Percentiles rank a stretch among this genome's conserved stretches.
These are phyloP conservation scores for Euproctis similis DNA, from an alignment of 2,888 invertebrate genomes.

Conservation along the genomic window DNA sequence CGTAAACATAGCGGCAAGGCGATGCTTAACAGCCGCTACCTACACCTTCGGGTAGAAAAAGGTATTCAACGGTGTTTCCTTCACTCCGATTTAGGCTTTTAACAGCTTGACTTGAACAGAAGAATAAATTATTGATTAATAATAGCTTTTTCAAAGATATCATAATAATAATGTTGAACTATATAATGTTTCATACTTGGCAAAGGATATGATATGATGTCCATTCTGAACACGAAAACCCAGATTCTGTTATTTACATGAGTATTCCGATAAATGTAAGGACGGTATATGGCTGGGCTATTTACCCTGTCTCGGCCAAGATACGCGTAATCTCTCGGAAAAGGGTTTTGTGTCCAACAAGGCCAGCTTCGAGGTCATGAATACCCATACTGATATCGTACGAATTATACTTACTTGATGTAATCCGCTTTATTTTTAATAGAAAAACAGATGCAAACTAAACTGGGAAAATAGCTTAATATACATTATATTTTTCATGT, in stretches of 20 bases:
- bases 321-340: conserved; percentile 62
- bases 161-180: conserved; percentile 26
- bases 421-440: conserved; percentile 16
- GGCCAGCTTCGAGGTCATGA: conserved; percentile 24
- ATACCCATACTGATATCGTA: conserved; percentile 18
- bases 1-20: too few relatives aligned
- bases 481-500: too few relatives aligned
- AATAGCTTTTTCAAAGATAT: too few relatives aligned
- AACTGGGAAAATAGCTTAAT: too few relatives aligned
- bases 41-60: too few relatives aligned
- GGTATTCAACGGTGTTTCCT: too few relatives aligned
- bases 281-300: conserved; percentile 35
- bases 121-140: too few relatives aligned
- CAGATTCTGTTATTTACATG: conserved; percentile 57
- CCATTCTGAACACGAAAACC: too few relatives aligned
- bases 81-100: too few relatives aligned
- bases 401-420: conserved; percentile 16
- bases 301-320: conserved; percentile 45
- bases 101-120: too few relatives aligned
- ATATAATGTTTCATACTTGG: conserved; percentile 23
- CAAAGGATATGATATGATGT: conserved; percentile 38
- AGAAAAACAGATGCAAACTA: too few relatives aligned
- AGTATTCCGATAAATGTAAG: conserved; percentile 53
- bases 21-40: too few relatives aligned
- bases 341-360: conserved; percentile 42